A percentile compares a stretch with the other conserved stretches of the same genome.
Evolutionary conservation across 2,113 vertebrate genomes (phyloP).

Genomic region (Ovis canadensis): DNA sequence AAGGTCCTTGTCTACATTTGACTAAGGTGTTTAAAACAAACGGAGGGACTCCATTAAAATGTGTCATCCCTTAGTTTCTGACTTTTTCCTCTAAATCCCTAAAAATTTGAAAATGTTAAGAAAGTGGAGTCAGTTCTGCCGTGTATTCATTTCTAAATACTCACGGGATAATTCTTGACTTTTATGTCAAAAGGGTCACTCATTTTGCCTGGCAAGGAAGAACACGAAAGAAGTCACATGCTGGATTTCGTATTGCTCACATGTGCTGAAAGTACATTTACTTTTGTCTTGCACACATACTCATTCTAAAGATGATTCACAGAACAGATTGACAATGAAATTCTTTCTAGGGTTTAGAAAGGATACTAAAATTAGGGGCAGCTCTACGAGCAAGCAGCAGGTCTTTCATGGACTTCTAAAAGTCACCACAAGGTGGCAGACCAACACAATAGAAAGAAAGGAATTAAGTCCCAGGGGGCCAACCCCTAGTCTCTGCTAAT

Average conservation of each 20-base stretch:
- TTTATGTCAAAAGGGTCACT: slow-evolving; percentile 5
- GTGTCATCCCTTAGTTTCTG: neutral
- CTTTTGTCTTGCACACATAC: neutral
- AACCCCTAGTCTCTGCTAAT: slow-evolving; percentile 40
- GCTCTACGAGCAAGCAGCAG: neutral
- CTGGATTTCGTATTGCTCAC: neutral
- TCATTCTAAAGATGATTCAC: slow-evolving; percentile 15
- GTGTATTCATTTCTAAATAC: neutral
- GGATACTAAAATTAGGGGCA: neutral
- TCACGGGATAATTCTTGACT: neutral
- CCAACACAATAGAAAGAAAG: slow-evolving; percentile 67
- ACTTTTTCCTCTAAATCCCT: neutral
- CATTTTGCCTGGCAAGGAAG: neutral
- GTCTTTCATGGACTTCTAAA: slow-evolving; percentile 35
- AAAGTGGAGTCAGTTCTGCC: neutral
- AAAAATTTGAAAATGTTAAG: neutral
- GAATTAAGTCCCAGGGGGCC: neutral
- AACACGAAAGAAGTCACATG: neutral
- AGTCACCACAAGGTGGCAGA: slow-evolving; percentile 81
- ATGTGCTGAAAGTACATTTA: neutral
- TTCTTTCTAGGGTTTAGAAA: slow-evolving; percentile 27
- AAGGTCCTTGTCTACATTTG: neutral
- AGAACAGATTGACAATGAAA: neutral
- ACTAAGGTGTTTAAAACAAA: neutral
- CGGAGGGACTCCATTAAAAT: neutral